Evolutionary conservation across 2,113 vertebrate genomes (phyloP).

Genomic region (Platysteira castanea): DNA sequence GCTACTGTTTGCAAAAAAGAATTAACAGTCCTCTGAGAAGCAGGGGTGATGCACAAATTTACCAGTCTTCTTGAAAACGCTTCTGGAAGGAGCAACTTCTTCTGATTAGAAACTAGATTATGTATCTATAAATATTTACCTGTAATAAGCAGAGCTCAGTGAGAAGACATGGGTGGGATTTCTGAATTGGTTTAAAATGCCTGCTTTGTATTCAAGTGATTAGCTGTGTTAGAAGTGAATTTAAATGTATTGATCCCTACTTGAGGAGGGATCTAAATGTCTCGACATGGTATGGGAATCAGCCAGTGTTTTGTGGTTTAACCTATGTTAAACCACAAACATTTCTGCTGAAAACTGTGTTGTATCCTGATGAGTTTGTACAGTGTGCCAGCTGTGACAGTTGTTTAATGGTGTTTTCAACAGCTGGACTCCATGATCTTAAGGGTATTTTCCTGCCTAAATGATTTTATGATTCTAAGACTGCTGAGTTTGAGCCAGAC

Average conservation of each 20-base stretch:
- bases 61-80: neutral
- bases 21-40: neutral
- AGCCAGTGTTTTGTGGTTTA: neutral
- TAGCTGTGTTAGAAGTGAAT: neutral
- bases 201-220: neutral
- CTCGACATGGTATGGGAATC: neutral
- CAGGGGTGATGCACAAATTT: neutral
- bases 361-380: neutral
- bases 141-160: neutral
- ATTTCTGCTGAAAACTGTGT: neutral
- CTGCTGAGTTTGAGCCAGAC: neutral
- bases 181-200: neutral
- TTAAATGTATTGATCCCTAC: neutral
- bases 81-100: neutral
- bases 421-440: neutral
- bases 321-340: neutral
- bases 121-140: neutral
- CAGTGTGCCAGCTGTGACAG: neutral
- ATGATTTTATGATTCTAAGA: neutral
- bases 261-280: neutral
- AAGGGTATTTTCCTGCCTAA: neutral
- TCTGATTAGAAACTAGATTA: neutral
- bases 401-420: neutral
- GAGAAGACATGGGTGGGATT: neutral
- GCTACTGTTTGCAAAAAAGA: neutral